phyloP scores from a whole-genome alignment of 2,797 vertebrate genomes.

The Malurus leucopterus region DNA sequence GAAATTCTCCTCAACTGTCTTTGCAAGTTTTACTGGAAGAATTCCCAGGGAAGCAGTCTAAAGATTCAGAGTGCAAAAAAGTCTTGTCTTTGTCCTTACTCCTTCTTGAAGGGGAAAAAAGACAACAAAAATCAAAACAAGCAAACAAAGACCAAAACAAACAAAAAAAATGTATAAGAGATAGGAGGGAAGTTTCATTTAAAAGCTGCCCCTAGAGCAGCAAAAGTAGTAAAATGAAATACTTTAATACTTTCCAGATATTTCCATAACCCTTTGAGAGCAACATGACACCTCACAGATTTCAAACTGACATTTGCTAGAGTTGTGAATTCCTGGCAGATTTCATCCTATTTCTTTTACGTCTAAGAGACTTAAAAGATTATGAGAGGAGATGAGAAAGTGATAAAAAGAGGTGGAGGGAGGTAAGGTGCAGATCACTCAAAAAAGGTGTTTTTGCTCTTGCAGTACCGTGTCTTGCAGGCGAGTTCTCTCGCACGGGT shows the following conservation, averaged over 20 bases:
- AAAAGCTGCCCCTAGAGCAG: neutral
- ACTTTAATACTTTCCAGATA: neutral
- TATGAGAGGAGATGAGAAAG: neutral
- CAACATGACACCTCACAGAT: neutral
- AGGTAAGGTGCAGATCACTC: neutral
- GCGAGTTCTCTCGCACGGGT: slow-evolving; percentile 93
- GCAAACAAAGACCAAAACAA: neutral
- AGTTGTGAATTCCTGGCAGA: neutral
- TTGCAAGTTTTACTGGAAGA: neutral
- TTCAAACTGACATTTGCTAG: neutral
- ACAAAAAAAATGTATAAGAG: neutral
- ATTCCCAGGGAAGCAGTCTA: neutral
- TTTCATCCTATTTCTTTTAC: neutral
- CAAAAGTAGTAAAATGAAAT: neutral
- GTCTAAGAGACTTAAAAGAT: neutral
- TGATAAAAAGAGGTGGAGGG: neutral
- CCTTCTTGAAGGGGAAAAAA: neutral
- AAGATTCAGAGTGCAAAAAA: neutral
- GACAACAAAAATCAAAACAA: neutral
- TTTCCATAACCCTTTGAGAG: neutral
- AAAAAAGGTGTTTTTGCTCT: neutral
- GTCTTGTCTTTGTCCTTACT: neutral
- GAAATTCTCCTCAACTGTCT: neutral
- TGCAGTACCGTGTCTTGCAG: slow-evolving; percentile 87
- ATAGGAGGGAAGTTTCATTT: neutral